Evolutionary conservation across 2,797 vertebrate genomes (phyloP).

Genomic region (Galaxias olidus): DNA sequence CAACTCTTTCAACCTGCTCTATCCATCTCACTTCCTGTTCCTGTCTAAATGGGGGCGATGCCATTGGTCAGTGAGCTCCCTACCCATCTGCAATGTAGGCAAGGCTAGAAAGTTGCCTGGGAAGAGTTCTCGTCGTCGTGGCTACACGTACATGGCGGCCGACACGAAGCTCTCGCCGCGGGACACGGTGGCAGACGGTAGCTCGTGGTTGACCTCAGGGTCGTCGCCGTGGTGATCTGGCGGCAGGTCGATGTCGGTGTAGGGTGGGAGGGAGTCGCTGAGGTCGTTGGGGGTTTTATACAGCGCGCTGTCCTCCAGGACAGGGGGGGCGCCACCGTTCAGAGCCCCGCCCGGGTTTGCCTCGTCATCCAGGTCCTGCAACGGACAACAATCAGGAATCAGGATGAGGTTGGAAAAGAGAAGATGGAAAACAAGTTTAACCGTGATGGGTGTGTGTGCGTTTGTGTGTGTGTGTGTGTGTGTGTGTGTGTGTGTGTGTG

Average conservation of each 20-base stretch:
- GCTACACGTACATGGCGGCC: constrained; percentile 74
- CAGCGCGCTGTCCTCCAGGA: constrained; percentile 28
- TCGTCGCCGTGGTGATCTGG: constrained; percentile 38
- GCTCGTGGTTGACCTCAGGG: constrained; percentile 48
- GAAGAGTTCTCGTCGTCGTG: constrained; percentile 23
- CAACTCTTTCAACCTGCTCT: too few relatives aligned
- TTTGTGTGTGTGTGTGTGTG: constrained; percentile 17
- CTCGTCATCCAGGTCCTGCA: constrained; percentile 66
- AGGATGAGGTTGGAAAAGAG: not conserved
- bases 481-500: constrained; percentile 15
- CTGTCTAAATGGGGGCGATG: too few relatives aligned
- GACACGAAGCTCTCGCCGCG: constrained; percentile 76
- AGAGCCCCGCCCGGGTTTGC: constrained; percentile 44
- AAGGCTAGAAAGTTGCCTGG: constrained; percentile 22
- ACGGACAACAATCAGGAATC: too few relatives aligned
- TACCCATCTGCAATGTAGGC: not conserved
- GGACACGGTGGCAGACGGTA: constrained; percentile 48
- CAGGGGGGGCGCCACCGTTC: constrained; percentile 60
- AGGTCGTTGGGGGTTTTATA: constrained; percentile 46
- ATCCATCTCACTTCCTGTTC: too few relatives aligned
- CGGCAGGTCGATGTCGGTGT: constrained; percentile 5
- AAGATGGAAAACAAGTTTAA: not conserved
- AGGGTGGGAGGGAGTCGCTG: constrained; percentile 26
- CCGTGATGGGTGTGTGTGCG: constrained; percentile 21
- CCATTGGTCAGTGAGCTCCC: too few relatives aligned